These are phyloP conservation scores for Spheniscus mendiculus DNA, from an alignment of 2,113 vertebrate genomes.

Conservation along the genomic window DNA sequence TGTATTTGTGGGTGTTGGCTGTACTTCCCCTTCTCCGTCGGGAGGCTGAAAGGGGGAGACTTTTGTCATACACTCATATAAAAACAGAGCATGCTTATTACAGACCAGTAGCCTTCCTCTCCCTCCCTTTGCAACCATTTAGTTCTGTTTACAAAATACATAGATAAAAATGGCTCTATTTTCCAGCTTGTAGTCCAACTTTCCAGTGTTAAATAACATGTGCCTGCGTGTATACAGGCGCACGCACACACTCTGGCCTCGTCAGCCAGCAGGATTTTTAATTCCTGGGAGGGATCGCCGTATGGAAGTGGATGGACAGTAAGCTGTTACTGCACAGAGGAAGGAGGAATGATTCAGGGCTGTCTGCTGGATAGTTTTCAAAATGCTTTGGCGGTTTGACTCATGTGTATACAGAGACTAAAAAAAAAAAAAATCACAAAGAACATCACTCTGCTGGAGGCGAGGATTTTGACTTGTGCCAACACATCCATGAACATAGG, in stretches of 20 bases:
- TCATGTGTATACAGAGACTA: background rate
- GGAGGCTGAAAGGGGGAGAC: rapidly evolving
- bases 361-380: background rate
- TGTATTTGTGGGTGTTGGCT: background rate
- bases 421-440: background rate
- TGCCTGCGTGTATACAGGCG: background rate
- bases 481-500: background rate
- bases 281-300: background rate
- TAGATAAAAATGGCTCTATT: background rate
- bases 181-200: background rate
- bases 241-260: background rate
- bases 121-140: background rate
- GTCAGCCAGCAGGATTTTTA: background rate
- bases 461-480: background rate
- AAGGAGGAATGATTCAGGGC: background rate
- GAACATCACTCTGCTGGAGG: background rate
- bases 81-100: background rate
- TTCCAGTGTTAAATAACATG: rapidly evolving
- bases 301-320: background rate
- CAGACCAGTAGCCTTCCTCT: background rate
- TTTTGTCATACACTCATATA: background rate
- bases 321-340: background rate
- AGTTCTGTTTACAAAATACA: background rate
- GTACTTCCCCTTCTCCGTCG: background rate
- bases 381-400: background rate